Evolutionary conservation across 2,797 vertebrate species (phyloP).

Genomic region (Pseudochirops corinnae): DNA sequence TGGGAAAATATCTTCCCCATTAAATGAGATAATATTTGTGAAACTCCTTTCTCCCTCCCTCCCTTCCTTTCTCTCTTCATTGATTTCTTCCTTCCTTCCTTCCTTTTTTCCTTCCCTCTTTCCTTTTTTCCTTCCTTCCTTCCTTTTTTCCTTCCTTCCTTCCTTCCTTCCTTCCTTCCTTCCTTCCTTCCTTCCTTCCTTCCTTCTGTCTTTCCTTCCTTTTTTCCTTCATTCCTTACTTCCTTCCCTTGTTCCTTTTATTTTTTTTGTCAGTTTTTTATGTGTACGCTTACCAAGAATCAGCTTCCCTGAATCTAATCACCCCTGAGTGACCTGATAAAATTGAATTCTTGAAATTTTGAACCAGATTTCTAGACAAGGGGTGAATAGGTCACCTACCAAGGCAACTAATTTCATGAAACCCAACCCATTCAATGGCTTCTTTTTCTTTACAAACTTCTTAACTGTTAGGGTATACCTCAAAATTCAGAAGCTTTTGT

Average conservation of each 20-base stretch:
- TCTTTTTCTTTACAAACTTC: background rate
- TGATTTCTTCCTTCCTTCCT: no score
- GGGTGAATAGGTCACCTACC: background rate
- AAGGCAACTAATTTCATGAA: background rate
- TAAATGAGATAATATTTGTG: background rate
- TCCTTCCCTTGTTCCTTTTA: no score
- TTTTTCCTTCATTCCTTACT: no score
- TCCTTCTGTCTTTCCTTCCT: no score
- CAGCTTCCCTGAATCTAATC: background rate
- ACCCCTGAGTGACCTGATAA: background rate
- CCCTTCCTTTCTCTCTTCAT: no score
- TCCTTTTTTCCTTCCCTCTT: no score
- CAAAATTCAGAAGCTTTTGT: background rate
- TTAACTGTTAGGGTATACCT: background rate
- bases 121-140: no score
- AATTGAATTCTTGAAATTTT: background rate
- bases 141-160: no score
- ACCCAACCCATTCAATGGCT: background rate
- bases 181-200: no score
- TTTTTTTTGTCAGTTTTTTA: background rate
- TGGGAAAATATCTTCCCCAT: background rate
- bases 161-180: no score
- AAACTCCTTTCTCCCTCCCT: background rate
- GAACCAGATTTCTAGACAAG: background rate
- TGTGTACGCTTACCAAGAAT: background rate